Base-by-base conservation (phyloP, 2,888 invertebrate species). In the Epicampocera succincta region DNA sequence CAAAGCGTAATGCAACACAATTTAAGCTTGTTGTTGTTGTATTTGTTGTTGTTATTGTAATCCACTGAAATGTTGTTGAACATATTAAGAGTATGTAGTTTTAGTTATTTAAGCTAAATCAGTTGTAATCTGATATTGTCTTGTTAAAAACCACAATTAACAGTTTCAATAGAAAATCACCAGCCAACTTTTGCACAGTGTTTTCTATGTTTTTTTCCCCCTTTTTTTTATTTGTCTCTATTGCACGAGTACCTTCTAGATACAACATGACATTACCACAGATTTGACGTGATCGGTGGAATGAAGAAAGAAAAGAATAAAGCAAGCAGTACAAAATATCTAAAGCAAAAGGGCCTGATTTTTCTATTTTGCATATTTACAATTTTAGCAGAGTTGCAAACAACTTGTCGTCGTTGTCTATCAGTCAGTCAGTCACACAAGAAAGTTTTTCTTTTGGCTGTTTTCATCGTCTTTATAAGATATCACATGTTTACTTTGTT, bases 101-200 rank as follows among this genome's bases (percentile, higher is more conserved):
- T 73, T 68, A 63, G 79, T 73, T 68, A 58, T 75, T 72, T 72
- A 58, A 61, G 54, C 63, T 65, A 78, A 78, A 78, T 72, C 77
- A 78, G 74, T 78, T 82, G 81, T 82, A 82, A 82, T 82, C 81
- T 82, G 77, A 82, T 82, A 82, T 71, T 69, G 81, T 82, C 81
- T 82, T 82, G 81, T 77, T 82, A 69, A 77, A 82, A 82, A 82
- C 81, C 81, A 82, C 81, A 82, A 82, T 82, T 82, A 82, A 82
- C 81, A 82, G 81, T 82, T 82, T 82, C 81, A 82, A 82, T 82
- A 82, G 81, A 82, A 82, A 82, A 82, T 82, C 81, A 82, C 81
- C 81, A 82, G 81, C 77, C 69, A 82, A 74, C 69, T 58, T 25
- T 72, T 48, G 65, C 54, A 63, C 46, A 33, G 52, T 54, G 44